Conservation (phyloP, 1,140 invertebrate genomes). For the Calycopis cecrops region DNA sequence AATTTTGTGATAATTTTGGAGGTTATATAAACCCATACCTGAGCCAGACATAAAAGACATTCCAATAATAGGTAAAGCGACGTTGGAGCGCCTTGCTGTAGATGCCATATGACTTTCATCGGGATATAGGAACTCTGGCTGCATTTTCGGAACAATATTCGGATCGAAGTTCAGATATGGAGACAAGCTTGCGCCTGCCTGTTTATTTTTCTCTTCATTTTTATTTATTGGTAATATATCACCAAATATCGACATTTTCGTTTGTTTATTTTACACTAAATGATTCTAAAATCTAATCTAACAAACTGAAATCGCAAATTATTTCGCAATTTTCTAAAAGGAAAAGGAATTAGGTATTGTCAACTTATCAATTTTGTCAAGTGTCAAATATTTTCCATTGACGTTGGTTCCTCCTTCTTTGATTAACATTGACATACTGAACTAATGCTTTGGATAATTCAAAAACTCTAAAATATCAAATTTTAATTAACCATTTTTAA, state of each 20-base stretch:
- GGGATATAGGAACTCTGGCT: slow-evolving; percentile 95
- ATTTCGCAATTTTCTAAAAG: slow-evolving; percentile 34
- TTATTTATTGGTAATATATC: slow-evolving; percentile 59
- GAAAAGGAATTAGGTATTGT: background rate
- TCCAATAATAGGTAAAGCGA: slow-evolving; percentile 96
- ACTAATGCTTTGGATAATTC: too few species aligned
- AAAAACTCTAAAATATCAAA: too few species aligned
- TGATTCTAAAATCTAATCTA: slow-evolving; percentile 45
- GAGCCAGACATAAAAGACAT: slow-evolving; percentile 90
- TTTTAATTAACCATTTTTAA: too few species aligned
- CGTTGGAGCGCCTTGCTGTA: slow-evolving; percentile 73
- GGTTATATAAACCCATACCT: slow-evolving; percentile 55
- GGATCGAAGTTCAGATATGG: slow-evolving; percentile 96
- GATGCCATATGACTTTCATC: slow-evolving; percentile 79
- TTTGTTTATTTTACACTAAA: slow-evolving; percentile 39
- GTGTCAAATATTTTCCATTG: too few species aligned
- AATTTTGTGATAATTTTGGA: slow-evolving; percentile 29
- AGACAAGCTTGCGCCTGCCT: slow-evolving; percentile 77
- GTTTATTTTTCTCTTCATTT: slow-evolving; percentile 53
- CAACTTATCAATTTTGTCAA: too few species aligned
- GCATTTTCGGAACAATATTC: slow-evolving; percentile 84
- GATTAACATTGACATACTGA: too few species aligned
- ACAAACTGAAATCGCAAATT: slow-evolving; percentile 32
- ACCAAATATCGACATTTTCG: slow-evolving; percentile 64
- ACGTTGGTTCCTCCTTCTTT: too few species aligned